Evolutionary conservation across 2,113 vertebrate genomes (phyloP), one percentile per base, ranked within the genome.

Genomic region (Paedocypris sp.): DNA sequence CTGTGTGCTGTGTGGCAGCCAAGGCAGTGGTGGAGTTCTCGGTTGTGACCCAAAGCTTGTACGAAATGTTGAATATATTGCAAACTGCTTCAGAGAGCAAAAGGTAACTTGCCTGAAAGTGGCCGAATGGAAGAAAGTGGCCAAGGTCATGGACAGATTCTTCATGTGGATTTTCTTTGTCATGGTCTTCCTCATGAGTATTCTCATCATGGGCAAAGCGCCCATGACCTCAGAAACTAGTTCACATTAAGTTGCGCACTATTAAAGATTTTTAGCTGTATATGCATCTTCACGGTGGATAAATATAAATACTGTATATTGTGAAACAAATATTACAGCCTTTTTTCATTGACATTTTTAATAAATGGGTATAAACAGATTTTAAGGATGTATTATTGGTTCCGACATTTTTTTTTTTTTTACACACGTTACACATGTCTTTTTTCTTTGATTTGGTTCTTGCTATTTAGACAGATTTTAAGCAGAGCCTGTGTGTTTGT

Each of bases 121-220:
- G 13, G 87, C 89, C 0, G 95, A 98, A 11, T 98, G 95, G 95
- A 98, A 97, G 71, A 98, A 95, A 74, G 89, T 98, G 0, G 95
- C 95, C 6, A 98, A 95, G 78, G 95, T 98, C 73, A 96, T 98
- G 88, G 95, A 98, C 67, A 82, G 94, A 4, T 94, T 98, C 80
- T 98, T 98, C 76, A 98, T 98, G 95, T 98, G 95, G 95, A 81
- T 97, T 68, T 98, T 98, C 75, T 98, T 98, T 68, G 76, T 88
- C 9, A 98, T 98, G 95, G 93, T 98, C 64, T 92, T 97, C 70
- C 89, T 97, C 41, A 98, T 98, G 93, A 98, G 94, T 0, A 77
- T 95, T 63, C 79, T 98, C 59, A 86, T 98, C 64, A 90, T 93
- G 22, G 91, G 90, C 25, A 96, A 90, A 69, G 89, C 90, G 7